Evolutionary conservation across 2,888 invertebrate genomes (phyloP).

Genomic region (Xanthorhoe designata): DNA sequence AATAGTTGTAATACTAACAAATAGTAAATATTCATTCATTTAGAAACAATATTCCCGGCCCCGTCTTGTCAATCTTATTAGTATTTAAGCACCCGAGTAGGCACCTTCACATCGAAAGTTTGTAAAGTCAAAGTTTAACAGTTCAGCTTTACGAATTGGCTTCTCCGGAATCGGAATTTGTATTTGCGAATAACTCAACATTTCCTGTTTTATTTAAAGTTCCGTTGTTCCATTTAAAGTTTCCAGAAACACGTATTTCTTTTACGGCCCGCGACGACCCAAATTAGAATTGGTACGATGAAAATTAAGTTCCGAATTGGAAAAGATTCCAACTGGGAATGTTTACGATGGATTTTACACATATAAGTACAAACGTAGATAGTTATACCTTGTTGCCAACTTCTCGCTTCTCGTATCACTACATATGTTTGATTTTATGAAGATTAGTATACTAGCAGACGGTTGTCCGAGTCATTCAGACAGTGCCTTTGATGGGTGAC

Average conservation of each 20-base stretch:
- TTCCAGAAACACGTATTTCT: slow-evolving; percentile 43
- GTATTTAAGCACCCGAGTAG: background rate
- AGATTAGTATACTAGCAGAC: background rate
- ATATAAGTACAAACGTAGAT: background rate
- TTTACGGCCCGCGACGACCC: slow-evolving; percentile 30
- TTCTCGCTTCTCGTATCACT: slow-evolving; percentile 1
- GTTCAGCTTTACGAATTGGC: slow-evolving; percentile 18
- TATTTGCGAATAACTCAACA: slow-evolving; percentile 41
- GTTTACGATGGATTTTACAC: background rate
- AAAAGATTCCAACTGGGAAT: slow-evolving; percentile 21
- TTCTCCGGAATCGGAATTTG: slow-evolving; percentile 36
- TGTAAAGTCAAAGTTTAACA: slow-evolving; percentile 8
- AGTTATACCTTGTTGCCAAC: background rate
- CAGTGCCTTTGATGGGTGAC: background rate
- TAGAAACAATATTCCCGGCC: background rate
- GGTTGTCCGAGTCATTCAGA: background rate
- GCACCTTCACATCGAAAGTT: slow-evolving; percentile 14
- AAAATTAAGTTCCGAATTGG: slow-evolving; percentile 33
- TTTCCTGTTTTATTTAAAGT: slow-evolving; percentile 46
- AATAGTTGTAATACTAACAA: background rate
- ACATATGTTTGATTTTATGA: background rate
- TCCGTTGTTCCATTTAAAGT: slow-evolving; percentile 44
- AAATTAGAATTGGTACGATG: slow-evolving; percentile 34
- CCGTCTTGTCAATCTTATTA: background rate
- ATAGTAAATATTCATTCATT: background rate